Evolutionary conservation across 2,888 invertebrate genomes (phyloP), one percentile per base, ranked within the genome.

Genomic region (Pemphredon lugubris): DNA sequence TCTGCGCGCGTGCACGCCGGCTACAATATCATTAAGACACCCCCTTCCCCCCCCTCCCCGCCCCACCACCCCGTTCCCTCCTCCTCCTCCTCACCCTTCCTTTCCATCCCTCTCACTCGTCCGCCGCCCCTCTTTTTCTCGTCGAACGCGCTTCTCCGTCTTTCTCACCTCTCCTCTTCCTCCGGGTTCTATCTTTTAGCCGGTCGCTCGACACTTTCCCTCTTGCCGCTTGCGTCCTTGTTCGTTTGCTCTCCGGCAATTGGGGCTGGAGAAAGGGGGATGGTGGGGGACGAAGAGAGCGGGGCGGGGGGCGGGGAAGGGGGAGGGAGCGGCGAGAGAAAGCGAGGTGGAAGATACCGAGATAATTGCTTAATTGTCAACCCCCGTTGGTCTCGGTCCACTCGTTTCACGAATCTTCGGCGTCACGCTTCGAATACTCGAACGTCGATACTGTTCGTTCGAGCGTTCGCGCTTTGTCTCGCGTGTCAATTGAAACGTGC

Each of bases 21-120:
- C 84, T 86, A 87, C 88, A 88, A 87, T 88, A 87, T 87, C 87
- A 86, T 88, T 88, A 87, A 86, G 87, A 83, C 82, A 79, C 82
- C 78, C 75, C 65, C 72, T 63, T 55, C 64, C 69, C 74, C 65
- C 50, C 37, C n/a, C 37, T 45, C 57, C 50, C 64, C 50, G 13
- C 51, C 26, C 42, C 73, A n/a, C n/a, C n/a, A n/a, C n/a, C n/a
- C n/a, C n/a, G n/a, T n/a, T n/a, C n/a, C n/a, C n/a, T n/a, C n/a
- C n/a, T 55, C 45, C 51, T 53, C 42, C 47, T 23, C 64, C 59
- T 64, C 58, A 32, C 60, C 57, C 44, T 64, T 65, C 42, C 39
- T n/a, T 2, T 16, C 34, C 39, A 11, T 7, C 45, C 30, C n/a
- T 30, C 57, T 50, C 60, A 16, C 48, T 26, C 55, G 37, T 18